Conservation (phyloP, 2,113 vertebrate genomes). For the Dascyllus trimaculatus region DNA sequence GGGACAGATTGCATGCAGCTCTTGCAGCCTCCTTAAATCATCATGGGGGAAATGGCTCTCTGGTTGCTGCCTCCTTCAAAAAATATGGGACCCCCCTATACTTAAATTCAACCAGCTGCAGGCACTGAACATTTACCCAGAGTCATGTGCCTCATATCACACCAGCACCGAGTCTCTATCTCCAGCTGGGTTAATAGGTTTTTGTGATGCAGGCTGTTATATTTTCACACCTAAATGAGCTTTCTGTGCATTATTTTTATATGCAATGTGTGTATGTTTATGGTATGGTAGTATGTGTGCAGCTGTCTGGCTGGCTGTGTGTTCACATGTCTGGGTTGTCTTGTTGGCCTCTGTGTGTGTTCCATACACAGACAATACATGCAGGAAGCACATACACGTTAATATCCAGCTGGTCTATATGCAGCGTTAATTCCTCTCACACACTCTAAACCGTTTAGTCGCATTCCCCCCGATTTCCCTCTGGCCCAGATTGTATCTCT, state of each 20-base stretch:
- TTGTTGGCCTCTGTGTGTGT: constrained; percentile 60
- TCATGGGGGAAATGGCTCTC: constrained; percentile 46
- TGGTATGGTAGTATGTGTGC: constrained; percentile 17
- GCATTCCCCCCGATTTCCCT: constrained; percentile 59
- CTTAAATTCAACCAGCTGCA: constrained; percentile 72
- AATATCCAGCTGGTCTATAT: constrained; percentile 54
- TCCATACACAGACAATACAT: constrained; percentile 29
- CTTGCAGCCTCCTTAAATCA: constrained; percentile 57
- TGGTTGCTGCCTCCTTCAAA: constrained; percentile 40
- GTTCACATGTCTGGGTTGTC: constrained; percentile 23
- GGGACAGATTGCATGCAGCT: constrained; percentile 43
- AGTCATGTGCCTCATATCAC: constrained; percentile 62
- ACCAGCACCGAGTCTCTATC: constrained; percentile 44
- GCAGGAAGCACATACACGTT: constrained; percentile 50
- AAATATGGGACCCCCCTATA: constrained; percentile 34
- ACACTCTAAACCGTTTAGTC: constrained; percentile 60
- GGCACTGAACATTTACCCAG: constrained; percentile 51
- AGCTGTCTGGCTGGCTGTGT: constrained; percentile 20
- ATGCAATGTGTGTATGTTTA: constrained; percentile 24
- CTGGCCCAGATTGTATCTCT: constrained; percentile 66
- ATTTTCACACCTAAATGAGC: constrained; percentile 35
- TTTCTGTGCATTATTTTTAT: constrained; percentile 33
- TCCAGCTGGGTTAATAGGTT: constrained; percentile 61
- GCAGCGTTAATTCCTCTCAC: constrained; percentile 63
- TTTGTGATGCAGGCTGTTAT: constrained; percentile 50